A percentile compares a stretch with the other conserved stretches of the same genome.
phyloP scores from a whole-genome alignment of 2,113 vertebrate genomes.

The Bettongia penicillata region DNA sequence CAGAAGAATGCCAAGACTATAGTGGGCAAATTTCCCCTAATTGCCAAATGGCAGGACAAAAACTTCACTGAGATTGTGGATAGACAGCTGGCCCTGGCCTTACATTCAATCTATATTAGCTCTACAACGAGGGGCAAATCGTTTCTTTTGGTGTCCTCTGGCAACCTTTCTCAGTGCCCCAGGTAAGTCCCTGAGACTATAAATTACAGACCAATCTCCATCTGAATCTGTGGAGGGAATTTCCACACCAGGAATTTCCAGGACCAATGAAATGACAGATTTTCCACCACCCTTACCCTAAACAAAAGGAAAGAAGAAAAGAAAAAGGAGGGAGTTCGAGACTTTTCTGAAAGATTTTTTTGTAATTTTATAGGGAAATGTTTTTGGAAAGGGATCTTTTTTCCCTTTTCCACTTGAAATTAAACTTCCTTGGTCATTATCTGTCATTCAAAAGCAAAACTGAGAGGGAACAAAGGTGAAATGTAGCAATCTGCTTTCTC shows the following conservation, averaged over 20 bases:
- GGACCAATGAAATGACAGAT: not conserved
- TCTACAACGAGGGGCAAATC: not conserved
- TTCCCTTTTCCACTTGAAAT: not conserved
- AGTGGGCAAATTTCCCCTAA: not conserved
- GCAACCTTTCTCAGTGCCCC: not conserved
- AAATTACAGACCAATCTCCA: not conserved
- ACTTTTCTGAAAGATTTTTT: not conserved
- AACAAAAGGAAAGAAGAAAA: not conserved
- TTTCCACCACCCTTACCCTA: not conserved
- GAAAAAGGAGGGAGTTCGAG: not conserved
- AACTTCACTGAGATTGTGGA: not conserved
- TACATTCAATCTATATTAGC: not conserved
- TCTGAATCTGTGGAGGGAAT: not conserved
- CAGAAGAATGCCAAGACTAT: not conserved
- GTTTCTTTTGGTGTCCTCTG: not conserved
- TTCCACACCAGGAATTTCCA: not conserved
- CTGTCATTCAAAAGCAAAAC: conserved; percentile 27
- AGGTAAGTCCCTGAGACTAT: not conserved
- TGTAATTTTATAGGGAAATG: not conserved
- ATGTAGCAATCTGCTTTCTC: not conserved
- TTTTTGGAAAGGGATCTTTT: not conserved
- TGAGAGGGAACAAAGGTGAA: not conserved
- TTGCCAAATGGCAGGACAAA: conserved; percentile 27
- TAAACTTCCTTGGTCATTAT: conserved; percentile 16
- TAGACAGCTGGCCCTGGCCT: not conserved